A percentile compares a stretch with the other conserved stretches of the same genome.
Conservation (phyloP, 2,113 vertebrate species). For the Saccopteryx bilineata region DNA sequence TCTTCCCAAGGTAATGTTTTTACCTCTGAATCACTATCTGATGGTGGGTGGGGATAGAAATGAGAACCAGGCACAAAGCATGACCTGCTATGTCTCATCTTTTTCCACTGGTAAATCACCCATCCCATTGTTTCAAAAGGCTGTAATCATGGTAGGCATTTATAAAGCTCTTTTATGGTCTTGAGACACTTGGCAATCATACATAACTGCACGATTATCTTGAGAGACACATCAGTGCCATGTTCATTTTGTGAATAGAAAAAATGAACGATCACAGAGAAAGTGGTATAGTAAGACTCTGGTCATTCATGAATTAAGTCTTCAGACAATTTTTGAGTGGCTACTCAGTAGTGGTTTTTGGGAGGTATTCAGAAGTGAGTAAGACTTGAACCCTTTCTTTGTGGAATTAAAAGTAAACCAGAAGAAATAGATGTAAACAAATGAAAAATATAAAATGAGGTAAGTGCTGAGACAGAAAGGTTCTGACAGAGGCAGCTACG, state of each 20-base stretch:
- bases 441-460: neutral
- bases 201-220: conserved; percentile 70
- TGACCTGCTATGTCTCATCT: conserved; percentile 55
- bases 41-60: conserved; percentile 27
- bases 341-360: neutral
- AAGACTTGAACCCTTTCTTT: neutral
- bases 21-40: conserved; percentile 1
- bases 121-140: conserved; percentile 72
- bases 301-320: neutral
- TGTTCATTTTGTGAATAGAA: conserved; percentile 50
- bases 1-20: neutral
- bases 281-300: neutral
- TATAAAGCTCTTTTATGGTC: conserved; percentile 63
- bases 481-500: neutral
- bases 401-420: neutral
- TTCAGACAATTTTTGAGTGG: neutral
- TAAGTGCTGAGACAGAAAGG: neutral
- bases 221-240: conserved; percentile 23
- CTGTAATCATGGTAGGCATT: conserved; percentile 71
- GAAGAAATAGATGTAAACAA: neutral
- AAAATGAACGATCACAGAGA: neutral
- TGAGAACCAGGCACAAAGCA: neutral
- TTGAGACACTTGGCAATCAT: conserved; percentile 58
- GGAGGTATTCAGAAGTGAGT: neutral
- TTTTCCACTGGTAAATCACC: conserved; percentile 61